Evolutionary conservation across 2,113 vertebrate genomes (phyloP).

Genomic region (Columbina picui): DNA sequence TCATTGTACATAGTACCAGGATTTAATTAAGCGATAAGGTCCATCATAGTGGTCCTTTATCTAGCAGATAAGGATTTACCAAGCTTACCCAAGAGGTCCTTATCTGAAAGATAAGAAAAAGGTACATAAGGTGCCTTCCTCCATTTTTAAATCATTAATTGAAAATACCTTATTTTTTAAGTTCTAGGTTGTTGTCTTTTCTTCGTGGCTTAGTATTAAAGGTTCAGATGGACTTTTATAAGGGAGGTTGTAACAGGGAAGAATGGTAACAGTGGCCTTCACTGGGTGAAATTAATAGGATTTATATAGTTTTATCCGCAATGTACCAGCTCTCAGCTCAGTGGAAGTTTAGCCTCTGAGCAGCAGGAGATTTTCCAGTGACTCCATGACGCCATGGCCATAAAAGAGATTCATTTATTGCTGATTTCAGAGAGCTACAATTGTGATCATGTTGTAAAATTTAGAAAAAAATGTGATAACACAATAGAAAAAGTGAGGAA

Average conservation of each 20-base stretch:
- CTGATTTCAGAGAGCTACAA: background rate
- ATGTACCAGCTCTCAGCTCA: background rate
- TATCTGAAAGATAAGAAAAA: constrained; percentile 73
- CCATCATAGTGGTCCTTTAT: constrained; percentile 65
- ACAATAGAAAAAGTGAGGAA: background rate
- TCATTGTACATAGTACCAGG: constrained; percentile 64
- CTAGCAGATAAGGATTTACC: constrained; percentile 72
- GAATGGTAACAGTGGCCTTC: background rate
- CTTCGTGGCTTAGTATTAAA: background rate
- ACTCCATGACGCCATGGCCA: background rate
- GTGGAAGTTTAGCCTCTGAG: background rate
- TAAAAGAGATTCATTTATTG: background rate
- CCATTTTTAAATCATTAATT: constrained; percentile 63
- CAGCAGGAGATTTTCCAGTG: background rate
- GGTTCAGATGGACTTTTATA: constrained; percentile 11
- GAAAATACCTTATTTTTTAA: constrained; percentile 59
- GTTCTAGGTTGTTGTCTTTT: constrained; percentile 52
- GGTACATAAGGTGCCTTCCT: constrained; percentile 57
- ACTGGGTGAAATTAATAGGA: background rate
- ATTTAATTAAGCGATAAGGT: constrained; percentile 78
- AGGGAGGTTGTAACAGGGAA: background rate
- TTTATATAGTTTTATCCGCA: background rate
- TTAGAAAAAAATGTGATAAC: background rate
- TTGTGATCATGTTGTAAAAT: background rate
- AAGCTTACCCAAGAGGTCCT: constrained; percentile 68